Evolutionary conservation across 2,797 vertebrate species (phyloP), one percentile per base, ranked within the genome.

Genomic region (Hapalemur alaotrensis): DNA sequence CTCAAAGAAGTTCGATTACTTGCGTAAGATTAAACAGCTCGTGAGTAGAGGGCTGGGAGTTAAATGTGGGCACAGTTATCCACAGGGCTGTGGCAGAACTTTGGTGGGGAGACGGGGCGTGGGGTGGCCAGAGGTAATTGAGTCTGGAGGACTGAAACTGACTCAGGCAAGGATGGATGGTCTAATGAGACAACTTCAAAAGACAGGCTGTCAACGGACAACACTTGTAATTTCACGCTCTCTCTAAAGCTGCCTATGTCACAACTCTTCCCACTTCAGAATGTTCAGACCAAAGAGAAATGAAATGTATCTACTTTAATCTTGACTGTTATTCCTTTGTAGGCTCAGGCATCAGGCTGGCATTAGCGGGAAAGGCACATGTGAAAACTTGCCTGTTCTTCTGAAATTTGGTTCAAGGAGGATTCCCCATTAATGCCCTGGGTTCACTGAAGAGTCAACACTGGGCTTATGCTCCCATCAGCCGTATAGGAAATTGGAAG

Each of bases 181-280:
- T 84, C 65, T 96, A 96, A 95, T 32, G 59, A 94, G 90, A 83
- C 4, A 76, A 38, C 25, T 35, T 96, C 59, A 72, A 91, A 97
- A 57, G 87, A 50, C 11, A 8, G 57, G 46, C 52, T n/a, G 20
- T 50, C 52, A 30, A 22, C 48, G 50, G 52, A 50, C 22, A 85
- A 35, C 43, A 65, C 11, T 7, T 61, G 30, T 5, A 12, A 88
- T 81, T 76, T 78, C 65, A 70, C 10, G 15, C 25, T 52, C 54
- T 82, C 61, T 69, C 38, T 52, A 32, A 48, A 41, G 72, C 65
- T 65, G 48, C 76, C 72, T 17, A 4, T 23, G 38, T 52, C 59
- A 54, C 0, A 20, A 41, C 48, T 95, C 46, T 30, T 78, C 17
- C 23, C 72, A 63, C 30, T 23, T 20, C 43, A 46, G 43, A 52